phyloP scores from a whole-genome alignment of 1,140 invertebrate genomes.

The Oncopodura yosiiana region DNA sequence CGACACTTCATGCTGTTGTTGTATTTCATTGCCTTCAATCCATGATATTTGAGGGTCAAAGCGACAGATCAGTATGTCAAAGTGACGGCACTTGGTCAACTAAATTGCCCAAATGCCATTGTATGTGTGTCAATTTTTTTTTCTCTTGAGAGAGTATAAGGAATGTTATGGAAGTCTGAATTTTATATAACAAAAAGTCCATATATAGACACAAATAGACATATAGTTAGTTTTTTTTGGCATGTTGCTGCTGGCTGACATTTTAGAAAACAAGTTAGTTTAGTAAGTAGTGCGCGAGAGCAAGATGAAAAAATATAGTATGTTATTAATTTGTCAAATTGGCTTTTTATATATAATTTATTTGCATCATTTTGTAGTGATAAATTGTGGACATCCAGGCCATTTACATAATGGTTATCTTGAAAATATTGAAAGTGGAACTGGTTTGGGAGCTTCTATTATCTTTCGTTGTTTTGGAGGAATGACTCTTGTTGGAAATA shows the following conservation, averaged over 20 bases:
- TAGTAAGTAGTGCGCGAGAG: too few species aligned
- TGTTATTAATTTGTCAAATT: conserved; percentile 6
- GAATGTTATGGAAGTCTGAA: too few species aligned
- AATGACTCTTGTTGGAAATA: conserved; percentile 80
- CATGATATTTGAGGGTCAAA: conserved; percentile 36
- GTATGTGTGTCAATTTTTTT: conserved; percentile 38
- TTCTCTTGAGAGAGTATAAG: background rate
- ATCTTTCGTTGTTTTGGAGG: conserved; percentile 88
- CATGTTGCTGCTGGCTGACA: too few species aligned
- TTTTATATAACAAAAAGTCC: too few species aligned
- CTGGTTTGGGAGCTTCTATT: conserved; percentile 76
- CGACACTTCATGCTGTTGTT: conserved; percentile 46
- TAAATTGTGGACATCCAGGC: conserved; percentile 85
- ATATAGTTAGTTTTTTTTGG: too few species aligned
- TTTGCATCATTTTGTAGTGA: conserved; percentile 52
- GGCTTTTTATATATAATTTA: background rate
- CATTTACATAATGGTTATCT: conserved; percentile 89
- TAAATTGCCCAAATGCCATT: conserved; percentile 49
- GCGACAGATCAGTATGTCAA: conserved; percentile 42
- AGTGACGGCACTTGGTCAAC: conserved; percentile 50
- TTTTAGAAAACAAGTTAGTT: too few species aligned
- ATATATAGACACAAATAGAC: too few species aligned
- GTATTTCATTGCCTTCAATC: conserved; percentile 45
- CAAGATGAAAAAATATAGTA: background rate
- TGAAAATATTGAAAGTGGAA: conserved; percentile 77